Percentiles rank a stretch among this genome's conserved stretches.
phyloP scores from a whole-genome alignment of 92 coral and sea anemone species.

The Parazoanthus swiftii region DNA sequence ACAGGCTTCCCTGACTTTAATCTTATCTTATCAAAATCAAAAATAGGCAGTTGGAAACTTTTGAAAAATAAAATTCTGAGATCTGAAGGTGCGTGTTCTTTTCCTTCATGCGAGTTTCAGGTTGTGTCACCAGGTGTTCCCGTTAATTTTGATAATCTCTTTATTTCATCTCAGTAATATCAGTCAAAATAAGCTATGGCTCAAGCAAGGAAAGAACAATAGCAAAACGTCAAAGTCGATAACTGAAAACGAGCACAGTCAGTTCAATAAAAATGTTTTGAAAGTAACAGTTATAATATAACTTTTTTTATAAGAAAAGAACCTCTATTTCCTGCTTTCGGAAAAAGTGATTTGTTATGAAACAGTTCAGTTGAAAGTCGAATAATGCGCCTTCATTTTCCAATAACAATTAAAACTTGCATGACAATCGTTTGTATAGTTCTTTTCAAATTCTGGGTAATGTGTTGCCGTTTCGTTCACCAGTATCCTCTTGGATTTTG shows the following conservation, averaged over 20 bases:
- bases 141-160: conserved; percentile 8
- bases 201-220: conserved; percentile 1
- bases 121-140: not conserved
- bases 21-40: not conserved
- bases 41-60: not conserved
- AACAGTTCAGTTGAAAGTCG: not conserved
- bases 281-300: not conserved
- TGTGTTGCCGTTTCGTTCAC: not conserved
- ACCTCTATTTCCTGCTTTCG: not conserved
- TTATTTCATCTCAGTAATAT: not conserved
- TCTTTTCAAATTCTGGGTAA: not conserved
- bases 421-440: not conserved
- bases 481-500: not conserved
- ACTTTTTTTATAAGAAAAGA: not conserved
- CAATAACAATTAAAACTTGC: not conserved
- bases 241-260: not conserved
- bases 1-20: not conserved
- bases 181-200: not conserved
- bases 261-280: not conserved
- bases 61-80: not conserved
- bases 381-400: not conserved
- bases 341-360: not conserved
- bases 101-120: conserved; percentile 9
- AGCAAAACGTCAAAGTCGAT: not conserved
- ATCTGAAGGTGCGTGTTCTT: not conserved